Conservation (phyloP, 2,797 vertebrate genomes). For the Apodemus agrarius region DNA sequence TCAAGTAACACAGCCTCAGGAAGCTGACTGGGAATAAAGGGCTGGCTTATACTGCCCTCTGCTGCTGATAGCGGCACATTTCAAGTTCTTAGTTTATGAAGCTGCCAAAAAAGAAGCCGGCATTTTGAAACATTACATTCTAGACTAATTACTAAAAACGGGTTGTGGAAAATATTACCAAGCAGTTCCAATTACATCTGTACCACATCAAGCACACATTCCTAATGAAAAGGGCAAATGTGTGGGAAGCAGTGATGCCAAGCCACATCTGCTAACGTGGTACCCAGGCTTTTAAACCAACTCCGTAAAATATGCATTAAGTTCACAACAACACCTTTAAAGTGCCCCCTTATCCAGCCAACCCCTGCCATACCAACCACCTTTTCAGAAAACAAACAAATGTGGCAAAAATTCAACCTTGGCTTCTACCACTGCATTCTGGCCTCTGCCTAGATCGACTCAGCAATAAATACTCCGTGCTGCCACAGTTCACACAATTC, state of each 20-base stretch:
- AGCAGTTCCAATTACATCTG: slow-evolving; percentile 67
- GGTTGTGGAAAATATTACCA: slow-evolving; percentile 74
- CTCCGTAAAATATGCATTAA: slow-evolving; percentile 79
- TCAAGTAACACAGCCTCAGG: not conserved
- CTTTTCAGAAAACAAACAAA: slow-evolving; percentile 76
- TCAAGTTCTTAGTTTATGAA: slow-evolving; percentile 53
- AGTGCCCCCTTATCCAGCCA: slow-evolving; percentile 57
- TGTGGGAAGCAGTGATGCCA: slow-evolving; percentile 58
- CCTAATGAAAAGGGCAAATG: slow-evolving; percentile 75
- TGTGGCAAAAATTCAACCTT: not conserved
- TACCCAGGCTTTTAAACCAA: slow-evolving; percentile 26
- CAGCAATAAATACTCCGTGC: slow-evolving; percentile 61
- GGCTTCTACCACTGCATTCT: slow-evolving; percentile 57
- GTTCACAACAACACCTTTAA: slow-evolving; percentile 74
- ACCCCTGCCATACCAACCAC: slow-evolving; percentile 58
- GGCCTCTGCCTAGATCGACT: slow-evolving; percentile 55
- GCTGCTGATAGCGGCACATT: slow-evolving; percentile 64
- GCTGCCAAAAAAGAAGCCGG: slow-evolving; percentile 49
- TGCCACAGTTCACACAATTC: slow-evolving; percentile 65
- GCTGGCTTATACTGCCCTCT: slow-evolving; percentile 88
- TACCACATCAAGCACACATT: slow-evolving; percentile 74
- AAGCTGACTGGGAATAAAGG: not conserved
- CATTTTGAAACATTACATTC: slow-evolving; percentile 61
- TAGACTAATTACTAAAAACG: slow-evolving; percentile 69
- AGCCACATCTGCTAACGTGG: slow-evolving; percentile 77